Conservation (phyloP, 2,797 vertebrate genomes). For the Ctenopoma multispine region DNA sequence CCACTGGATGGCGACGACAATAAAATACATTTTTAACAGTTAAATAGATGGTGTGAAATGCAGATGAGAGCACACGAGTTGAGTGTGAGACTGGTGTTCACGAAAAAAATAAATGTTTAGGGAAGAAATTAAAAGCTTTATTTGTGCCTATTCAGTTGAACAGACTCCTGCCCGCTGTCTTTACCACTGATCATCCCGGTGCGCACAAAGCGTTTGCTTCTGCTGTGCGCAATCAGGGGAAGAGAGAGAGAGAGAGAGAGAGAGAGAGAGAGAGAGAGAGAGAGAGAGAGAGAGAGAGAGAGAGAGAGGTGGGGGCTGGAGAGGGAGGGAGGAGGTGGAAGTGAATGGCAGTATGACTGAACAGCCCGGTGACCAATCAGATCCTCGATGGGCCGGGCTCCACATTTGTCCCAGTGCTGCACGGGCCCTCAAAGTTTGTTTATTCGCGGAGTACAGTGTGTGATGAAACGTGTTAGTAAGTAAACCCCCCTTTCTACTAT, state of each 20-base stretch:
- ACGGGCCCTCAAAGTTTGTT: conserved; percentile 91
- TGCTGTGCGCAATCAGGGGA: conserved; percentile 56
- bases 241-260: conserved; percentile 49
- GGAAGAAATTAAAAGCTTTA: conserved; percentile 41
- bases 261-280: conserved; percentile 41
- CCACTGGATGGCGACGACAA: conserved; percentile 14
- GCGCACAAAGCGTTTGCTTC: conserved; percentile 60
- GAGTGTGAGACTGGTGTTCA: not conserved
- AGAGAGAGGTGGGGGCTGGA: conserved; percentile 30
- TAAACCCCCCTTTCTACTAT: conserved; percentile 76
- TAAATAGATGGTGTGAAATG: not conserved
- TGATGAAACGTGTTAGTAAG: conserved; percentile 88
- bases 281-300: conserved; percentile 42
- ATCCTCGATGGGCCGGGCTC: conserved; percentile 80
- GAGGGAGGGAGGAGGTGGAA: conserved; percentile 52
- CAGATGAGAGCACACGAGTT: not conserved
- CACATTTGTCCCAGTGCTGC: conserved; percentile 80
- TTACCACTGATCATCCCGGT: conserved; percentile 57
- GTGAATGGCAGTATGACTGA: conserved; percentile 81
- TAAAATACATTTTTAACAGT: conserved; percentile 10
- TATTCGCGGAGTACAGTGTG: conserved; percentile 88
- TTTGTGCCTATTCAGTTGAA: conserved; percentile 50
- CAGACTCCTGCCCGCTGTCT: conserved; percentile 61
- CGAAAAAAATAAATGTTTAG: conserved; percentile 21
- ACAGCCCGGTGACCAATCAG: conserved; percentile 82